phyloP scores from a whole-genome alignment of 2,113 vertebrate genomes.

The Erinaceus europaeus region DNA sequence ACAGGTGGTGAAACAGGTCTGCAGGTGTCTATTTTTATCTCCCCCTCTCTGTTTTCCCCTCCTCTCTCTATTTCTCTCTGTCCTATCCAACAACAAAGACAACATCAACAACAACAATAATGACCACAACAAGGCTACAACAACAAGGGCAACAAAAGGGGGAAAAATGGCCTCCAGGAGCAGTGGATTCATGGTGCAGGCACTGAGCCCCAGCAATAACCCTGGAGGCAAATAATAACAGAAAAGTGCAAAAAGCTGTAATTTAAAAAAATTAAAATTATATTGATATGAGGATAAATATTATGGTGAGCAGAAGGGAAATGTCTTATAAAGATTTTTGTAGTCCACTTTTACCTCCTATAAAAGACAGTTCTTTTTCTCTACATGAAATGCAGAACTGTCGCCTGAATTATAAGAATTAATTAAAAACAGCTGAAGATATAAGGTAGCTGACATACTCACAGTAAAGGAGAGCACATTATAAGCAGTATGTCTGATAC shows the following conservation, averaged over 20 bases:
- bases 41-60: too few species aligned
- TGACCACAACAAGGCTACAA: too few species aligned
- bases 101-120: too few species aligned
- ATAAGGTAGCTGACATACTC: not conserved
- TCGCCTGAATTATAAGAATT: not conserved
- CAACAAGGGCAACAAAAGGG: too few species aligned
- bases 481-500: not conserved
- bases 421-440: not conserved
- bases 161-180: too few species aligned
- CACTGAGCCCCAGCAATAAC: too few species aligned
- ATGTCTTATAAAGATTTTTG: not conserved
- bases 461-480: not conserved
- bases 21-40: too few species aligned
- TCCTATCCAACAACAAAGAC: too few species aligned
- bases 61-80: too few species aligned
- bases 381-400: not conserved
- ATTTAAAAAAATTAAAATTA: not conserved
- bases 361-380: not conserved
- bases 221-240: not conserved
- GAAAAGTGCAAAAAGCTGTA: not conserved
- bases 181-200: too few species aligned
- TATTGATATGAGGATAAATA: not conserved
- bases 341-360: not conserved
- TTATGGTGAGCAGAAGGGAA: too few species aligned
- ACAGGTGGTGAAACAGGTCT: too few species aligned